Conservation (phyloP, 2,797 vertebrate genomes). For the Sebastolobus alascanus region DNA sequence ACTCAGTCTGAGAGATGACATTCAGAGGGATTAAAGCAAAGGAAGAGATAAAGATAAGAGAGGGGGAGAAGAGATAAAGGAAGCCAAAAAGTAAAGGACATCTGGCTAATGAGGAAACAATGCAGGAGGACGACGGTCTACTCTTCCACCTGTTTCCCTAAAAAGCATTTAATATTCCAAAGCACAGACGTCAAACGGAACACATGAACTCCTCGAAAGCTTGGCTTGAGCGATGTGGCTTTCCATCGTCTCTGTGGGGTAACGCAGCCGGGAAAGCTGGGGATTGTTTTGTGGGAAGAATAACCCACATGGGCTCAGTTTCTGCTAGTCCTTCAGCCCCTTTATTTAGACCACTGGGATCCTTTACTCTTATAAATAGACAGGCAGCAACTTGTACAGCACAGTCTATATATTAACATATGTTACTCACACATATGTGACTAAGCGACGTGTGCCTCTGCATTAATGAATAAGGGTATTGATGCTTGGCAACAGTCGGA, state of each 20-base stretch:
- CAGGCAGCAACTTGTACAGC: slow-evolving; percentile 8
- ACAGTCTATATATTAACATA: slow-evolving; percentile 23
- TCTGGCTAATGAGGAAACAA: slow-evolving; percentile 38
- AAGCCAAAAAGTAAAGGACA: slow-evolving; percentile 41
- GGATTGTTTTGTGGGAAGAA: slow-evolving; percentile 56
- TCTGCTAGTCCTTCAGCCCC: slow-evolving; percentile 52
- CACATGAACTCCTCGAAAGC: slow-evolving; percentile 17
- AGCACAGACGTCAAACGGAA: background rate
- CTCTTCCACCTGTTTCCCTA: slow-evolving; percentile 26
- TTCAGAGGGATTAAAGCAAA: slow-evolving; percentile 38
- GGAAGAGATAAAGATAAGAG: slow-evolving; percentile 24
- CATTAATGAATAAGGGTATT: slow-evolving; percentile 1
- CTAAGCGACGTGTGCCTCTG: slow-evolving; percentile 9
- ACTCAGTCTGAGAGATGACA: slow-evolving; percentile 37
- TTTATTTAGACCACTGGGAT: slow-evolving; percentile 71
- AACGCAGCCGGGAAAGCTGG: slow-evolving; percentile 26
- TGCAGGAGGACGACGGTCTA: background rate
- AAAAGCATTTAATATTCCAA: slow-evolving; percentile 25
- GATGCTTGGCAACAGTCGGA: background rate
- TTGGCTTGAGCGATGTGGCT: slow-evolving; percentile 11
- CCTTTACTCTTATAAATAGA: slow-evolving; percentile 65
- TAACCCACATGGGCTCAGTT: slow-evolving; percentile 46
- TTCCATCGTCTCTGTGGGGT: slow-evolving; percentile 18
- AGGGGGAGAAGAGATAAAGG: slow-evolving; percentile 35
- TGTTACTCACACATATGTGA: slow-evolving; percentile 6